Evolutionary conservation across 2,113 vertebrate species (phyloP), one percentile per base, ranked within the genome.

Genomic region (Ceyx cyanopectus): DNA sequence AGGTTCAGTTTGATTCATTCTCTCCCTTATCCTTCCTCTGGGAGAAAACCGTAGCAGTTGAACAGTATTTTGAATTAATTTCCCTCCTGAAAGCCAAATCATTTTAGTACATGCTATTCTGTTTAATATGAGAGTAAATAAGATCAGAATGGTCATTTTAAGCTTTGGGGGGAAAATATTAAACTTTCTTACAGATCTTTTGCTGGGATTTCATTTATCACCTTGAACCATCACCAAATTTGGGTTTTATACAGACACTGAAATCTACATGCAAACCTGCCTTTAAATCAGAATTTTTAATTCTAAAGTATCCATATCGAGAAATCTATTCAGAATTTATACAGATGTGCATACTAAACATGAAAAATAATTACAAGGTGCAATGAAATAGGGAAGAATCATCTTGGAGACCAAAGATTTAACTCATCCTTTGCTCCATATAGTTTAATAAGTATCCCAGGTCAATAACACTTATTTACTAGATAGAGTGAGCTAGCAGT

Each of bases 361-460:
- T 24, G 22, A 41, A 43, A 61, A 84, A 75, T 5, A 45, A 41
- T 37, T 62, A 40, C 30, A 70, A n/a, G 4, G 6, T 77, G 22
- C 30, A 68, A 24, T 27, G 12, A 32, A 86, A 73, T 3, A 24
- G 11, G 5, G 41, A 74, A 77, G 43, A 68, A 73, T 15, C 53
- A n/a, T 4, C 7, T 66, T 29, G 6, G 5, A 58, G 32, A 70
- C 14, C 48, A 74, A 77, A 45, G 23, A 21, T 54, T 74, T 67
- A 50, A 26, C 7, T 68, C 23, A 63, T 34, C 18, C 30, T 68
- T 68, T 46, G 15, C 56, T 84, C 22, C 0, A 0, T 2, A 1
- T 48, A 45, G 8, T 24, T 19, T 30, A 12, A 4, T 18, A 63
- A 58, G 6, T 53, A 67, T 6, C 4, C 9, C 30, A 74, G 48